A percentile compares a stretch with the other conserved stretches of the same genome.
Conservation (phyloP, 2,797 vertebrate genomes). For the Gymnothorax javanicus region DNA sequence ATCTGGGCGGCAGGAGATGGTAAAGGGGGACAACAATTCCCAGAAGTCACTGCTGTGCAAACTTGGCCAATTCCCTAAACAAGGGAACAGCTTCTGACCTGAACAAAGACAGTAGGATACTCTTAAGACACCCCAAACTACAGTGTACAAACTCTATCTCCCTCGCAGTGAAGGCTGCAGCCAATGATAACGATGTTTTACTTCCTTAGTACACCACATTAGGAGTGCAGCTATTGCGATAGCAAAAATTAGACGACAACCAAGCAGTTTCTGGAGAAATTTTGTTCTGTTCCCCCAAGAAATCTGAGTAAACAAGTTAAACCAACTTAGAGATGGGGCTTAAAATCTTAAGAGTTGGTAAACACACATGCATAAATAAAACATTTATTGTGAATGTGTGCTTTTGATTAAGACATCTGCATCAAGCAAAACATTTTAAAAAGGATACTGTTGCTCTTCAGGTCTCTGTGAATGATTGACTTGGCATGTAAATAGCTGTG, state of each 20-base stretch:
- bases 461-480: conserved; percentile 98
- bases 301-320: no score
- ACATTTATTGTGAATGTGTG: background rate
- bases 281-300: no score
- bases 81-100: background rate
- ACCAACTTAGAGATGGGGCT: no score
- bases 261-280: no score
- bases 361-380: no score
- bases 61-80: background rate
- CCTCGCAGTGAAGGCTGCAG: no score
- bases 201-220: no score
- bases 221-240: no score
- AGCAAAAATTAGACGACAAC: no score
- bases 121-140: background rate
- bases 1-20: conserved; percentile 66
- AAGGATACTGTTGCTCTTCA: conserved; percentile 99
- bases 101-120: background rate
- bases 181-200: no score
- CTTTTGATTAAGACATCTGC: background rate
- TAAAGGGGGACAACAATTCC: background rate
- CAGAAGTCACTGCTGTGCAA: background rate
- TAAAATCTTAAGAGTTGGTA: no score
- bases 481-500: conserved; percentile 95
- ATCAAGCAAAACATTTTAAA: background rate
- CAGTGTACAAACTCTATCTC: background rate